Percentiles rank a stretch among this genome's conserved stretches.
Evolutionary conservation across 2,888 invertebrate genomes (phyloP).

Genomic region (Andricus curvator): DNA sequence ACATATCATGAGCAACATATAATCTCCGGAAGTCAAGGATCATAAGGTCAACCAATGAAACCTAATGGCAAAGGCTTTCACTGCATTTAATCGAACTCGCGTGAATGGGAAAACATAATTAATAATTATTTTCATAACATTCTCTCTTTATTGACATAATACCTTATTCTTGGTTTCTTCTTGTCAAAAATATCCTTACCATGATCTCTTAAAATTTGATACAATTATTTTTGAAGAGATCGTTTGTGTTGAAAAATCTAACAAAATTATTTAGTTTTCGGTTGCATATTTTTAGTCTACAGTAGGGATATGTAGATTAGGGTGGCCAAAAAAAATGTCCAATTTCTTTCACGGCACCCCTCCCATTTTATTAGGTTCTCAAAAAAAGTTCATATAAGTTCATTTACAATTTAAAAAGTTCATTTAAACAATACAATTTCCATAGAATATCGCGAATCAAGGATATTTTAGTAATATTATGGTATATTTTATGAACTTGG

Average conservation of each 20-base stretch:
- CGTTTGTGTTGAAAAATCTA: too few relatives aligned
- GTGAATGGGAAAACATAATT: neutral
- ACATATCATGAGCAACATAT: neutral
- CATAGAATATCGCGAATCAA: too few relatives aligned
- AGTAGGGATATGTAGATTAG: too few relatives aligned
- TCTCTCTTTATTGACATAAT: neutral
- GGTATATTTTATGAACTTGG: too few relatives aligned
- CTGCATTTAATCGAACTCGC: slow-evolving; percentile 44
- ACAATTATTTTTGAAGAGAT: neutral
- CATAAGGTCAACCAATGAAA: slow-evolving; percentile 60
- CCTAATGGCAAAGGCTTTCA: slow-evolving; percentile 56
- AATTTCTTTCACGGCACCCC: too few relatives aligned
- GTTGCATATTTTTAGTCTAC: too few relatives aligned
- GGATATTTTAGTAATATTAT: too few relatives aligned
- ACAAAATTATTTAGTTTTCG: neutral
- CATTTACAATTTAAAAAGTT: too few relatives aligned
- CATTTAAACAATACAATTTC: too few relatives aligned
- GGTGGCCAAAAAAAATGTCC: too few relatives aligned
- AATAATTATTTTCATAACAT: neutral
- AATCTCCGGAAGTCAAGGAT: slow-evolving; percentile 25
- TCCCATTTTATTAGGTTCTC: too few relatives aligned
- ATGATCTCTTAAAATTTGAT: neutral
- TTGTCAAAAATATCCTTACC: neutral
- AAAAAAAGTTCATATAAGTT: too few relatives aligned
- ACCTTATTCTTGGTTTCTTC: neutral